Evolutionary conservation across 2,113 vertebrate species (phyloP).

Genomic region (Furnarius figulus): DNA sequence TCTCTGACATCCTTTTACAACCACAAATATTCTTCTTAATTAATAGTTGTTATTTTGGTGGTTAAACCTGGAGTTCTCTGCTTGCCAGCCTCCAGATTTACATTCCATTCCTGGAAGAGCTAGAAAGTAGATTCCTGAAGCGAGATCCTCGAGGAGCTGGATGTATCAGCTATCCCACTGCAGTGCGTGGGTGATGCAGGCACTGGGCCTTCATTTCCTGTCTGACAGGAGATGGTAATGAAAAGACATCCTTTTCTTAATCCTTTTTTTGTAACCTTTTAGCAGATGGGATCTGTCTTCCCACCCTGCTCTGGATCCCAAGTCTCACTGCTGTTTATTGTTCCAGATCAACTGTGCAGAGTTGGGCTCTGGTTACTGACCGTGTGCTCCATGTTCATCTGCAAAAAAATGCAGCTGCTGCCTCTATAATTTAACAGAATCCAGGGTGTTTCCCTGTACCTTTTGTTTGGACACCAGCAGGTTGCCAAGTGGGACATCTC

Average conservation of each 20-base stretch:
- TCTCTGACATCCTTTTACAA: background rate
- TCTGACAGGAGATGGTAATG: slow-evolving; percentile 35
- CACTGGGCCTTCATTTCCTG: slow-evolving; percentile 54
- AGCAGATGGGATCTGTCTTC: slow-evolving; percentile 59
- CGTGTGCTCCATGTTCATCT: background rate
- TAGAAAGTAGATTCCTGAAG: slow-evolving; percentile 24
- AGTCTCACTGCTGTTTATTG: background rate
- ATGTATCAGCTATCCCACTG: background rate
- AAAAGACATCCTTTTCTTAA: slow-evolving; percentile 40
- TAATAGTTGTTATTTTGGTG: background rate
- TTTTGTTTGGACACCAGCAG: background rate
- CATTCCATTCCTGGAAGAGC: background rate
- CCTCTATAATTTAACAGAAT: background rate
- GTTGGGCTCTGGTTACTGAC: background rate
- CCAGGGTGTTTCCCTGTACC: background rate
- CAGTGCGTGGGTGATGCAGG: slow-evolving; percentile 53
- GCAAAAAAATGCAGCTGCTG: background rate
- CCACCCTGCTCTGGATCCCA: slow-evolving; percentile 19
- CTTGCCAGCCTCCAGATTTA: slow-evolving; percentile 55
- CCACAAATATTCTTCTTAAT: background rate
- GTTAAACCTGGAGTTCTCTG: slow-evolving; percentile 1
- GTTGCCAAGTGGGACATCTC: background rate
- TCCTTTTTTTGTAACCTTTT: slow-evolving; percentile 38
- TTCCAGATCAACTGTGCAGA: background rate
- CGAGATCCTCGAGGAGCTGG: slow-evolving; percentile 29